Evolutionary conservation across 1,140 invertebrate species (phyloP), one percentile per base, ranked within the genome.

Genomic region (Araneus ventricosus): DNA sequence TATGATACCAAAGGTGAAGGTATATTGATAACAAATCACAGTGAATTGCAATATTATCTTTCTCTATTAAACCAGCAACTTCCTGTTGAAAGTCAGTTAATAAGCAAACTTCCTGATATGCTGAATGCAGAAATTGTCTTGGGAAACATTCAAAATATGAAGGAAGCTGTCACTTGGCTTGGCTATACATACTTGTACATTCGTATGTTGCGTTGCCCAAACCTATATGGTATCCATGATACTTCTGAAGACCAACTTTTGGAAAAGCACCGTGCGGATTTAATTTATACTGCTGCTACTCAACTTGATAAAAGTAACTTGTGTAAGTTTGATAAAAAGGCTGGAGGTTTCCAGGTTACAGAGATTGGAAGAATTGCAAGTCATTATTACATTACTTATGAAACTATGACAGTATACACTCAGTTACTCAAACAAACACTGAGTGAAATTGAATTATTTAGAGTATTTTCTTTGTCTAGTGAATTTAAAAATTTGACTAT

Each of bases 1-100:
- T 99, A 99, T 96, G 99, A 99, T 95, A 99, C 98, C 0, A 99
- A 99, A 96, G 99, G 99, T 94, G 98, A 99, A 96, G 99, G 99
- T 95, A 99, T 99, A 94, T 96, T 99, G 24, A 99, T 99, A 57
- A 99, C 99, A 0, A 99, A 99, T 95, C 99, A 99, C 95, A 99
- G 98, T 94, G 99, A 99, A 96, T 96, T 99, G 6, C 99, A 99
- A 95, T 99, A 99, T 95, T 99, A 99, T 96, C 96, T 99, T 20
- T 99, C 99, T 0, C 96, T 99, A 34, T 96, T 99, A 93, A 99
- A 99, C 96, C 99, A 99, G 95, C 99, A 99, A 95, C 95, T 97
- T 52, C 96, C 96, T 0, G 96, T 97, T 88, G 96, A 97, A 94
- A 96, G 96, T 93, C 96, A 97, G 95, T 95, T 97, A 94, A 95